phyloP scores from a whole-genome alignment of 2,113 vertebrate species.

The Tor tambroides region DNA sequence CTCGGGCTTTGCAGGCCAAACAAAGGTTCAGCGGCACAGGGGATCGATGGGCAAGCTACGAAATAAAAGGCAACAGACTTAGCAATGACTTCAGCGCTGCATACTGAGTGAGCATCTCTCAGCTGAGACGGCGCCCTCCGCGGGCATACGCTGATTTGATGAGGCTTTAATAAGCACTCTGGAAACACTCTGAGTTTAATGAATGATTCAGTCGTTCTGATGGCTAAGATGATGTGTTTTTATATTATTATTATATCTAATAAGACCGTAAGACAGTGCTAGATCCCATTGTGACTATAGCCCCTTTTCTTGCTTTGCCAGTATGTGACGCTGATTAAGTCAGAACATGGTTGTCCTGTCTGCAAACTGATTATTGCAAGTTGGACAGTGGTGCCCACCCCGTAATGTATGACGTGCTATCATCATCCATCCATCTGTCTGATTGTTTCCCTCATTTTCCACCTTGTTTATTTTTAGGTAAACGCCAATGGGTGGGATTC shows the following conservation, averaged over 20 bases:
- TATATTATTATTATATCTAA: constrained; percentile 35
- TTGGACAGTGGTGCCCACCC: constrained; percentile 8
- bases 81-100: constrained; percentile 37
- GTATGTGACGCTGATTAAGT: constrained; percentile 12
- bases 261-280: background rate
- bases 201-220: constrained; percentile 40
- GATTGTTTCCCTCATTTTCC: background rate
- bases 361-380: constrained; percentile 16
- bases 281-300: background rate
- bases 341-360: background rate
- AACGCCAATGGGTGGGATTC: constrained; percentile 15
- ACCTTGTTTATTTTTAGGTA: constrained; percentile 49
- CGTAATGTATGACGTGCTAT: constrained; percentile 14
- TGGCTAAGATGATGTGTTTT: constrained; percentile 27
- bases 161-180: constrained; percentile 48
- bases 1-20: constrained; percentile 53
- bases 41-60: constrained; percentile 51
- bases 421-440: constrained; percentile 23
- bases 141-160: constrained; percentile 31
- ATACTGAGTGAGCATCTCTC: constrained; percentile 54
- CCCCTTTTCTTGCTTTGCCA: background rate
- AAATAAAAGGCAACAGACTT: constrained; percentile 47
- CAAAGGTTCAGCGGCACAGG: constrained; percentile 53
- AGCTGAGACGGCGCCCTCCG: constrained; percentile 34
- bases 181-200: constrained; percentile 33